A percentile compares a stretch with the other conserved stretches of the same genome.
Evolutionary conservation across 2,113 vertebrate species (phyloP).

Genomic region (Amblyornis subalaris): DNA sequence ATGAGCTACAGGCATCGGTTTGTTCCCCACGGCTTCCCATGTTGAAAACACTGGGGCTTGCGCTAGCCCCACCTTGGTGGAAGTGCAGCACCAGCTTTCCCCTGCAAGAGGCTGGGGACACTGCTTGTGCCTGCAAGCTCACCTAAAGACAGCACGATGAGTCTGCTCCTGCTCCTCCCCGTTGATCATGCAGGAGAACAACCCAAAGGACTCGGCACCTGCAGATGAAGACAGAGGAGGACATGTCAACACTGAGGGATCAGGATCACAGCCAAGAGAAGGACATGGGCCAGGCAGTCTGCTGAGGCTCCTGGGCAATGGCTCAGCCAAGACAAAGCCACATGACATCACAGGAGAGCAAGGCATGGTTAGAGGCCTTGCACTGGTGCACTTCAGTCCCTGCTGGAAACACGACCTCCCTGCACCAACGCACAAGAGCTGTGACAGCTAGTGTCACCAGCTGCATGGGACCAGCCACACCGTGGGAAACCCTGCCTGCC

Average conservation of each 20-base stretch:
- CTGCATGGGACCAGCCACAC: not conserved
- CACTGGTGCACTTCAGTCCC: not conserved
- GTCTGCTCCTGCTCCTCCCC: slow-evolving; percentile 94
- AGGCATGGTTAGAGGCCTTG: accelerated
- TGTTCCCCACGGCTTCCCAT: not conserved
- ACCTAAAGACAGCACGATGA: slow-evolving; percentile 95
- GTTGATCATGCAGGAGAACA: slow-evolving; percentile 92
- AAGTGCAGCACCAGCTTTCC: not conserved
- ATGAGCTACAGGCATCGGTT: not conserved
- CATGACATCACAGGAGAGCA: accelerated
- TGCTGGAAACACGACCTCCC: not conserved
- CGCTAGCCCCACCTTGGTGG: not conserved
- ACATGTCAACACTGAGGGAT: not conserved
- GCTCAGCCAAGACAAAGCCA: not conserved
- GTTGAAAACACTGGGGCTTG: not conserved
- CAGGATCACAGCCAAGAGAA: not conserved
- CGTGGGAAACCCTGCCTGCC: not conserved
- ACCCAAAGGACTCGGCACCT: slow-evolving; percentile 95
- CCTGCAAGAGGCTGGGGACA: not conserved
- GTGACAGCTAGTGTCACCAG: not conserved
- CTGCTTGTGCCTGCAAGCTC: not conserved
- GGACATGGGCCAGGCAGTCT: not conserved
- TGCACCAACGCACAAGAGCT: not conserved
- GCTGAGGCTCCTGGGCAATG: not conserved
- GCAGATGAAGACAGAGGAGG: not conserved